Conservation (phyloP, 2,113 vertebrate species). For the Arvicanthis niloticus region DNA sequence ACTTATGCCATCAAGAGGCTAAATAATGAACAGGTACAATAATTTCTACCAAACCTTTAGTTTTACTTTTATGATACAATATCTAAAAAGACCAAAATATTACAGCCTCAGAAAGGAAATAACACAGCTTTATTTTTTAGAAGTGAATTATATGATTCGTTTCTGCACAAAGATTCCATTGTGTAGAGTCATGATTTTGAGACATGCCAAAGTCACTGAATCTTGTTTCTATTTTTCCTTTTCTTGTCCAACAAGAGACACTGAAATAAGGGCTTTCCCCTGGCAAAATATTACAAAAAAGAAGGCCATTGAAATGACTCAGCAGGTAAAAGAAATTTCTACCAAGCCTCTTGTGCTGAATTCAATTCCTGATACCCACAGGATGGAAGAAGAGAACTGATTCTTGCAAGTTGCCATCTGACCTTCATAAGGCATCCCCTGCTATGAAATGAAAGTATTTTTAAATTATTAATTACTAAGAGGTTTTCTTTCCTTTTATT, state of each 20-base stretch:
- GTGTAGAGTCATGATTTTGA: slow-evolving; percentile 64
- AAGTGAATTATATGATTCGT: slow-evolving; percentile 55
- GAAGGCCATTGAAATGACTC: background rate
- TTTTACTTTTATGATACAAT: slow-evolving; percentile 66
- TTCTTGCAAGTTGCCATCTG: background rate
- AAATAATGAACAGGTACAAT: slow-evolving; percentile 61
- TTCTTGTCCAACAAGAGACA: slow-evolving; percentile 30
- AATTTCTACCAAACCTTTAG: slow-evolving; percentile 40
- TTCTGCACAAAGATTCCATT: slow-evolving; percentile 61
- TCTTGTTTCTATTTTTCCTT: slow-evolving; percentile 59
- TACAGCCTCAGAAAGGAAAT: slow-evolving; percentile 63
- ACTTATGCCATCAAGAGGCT: slow-evolving; percentile 33
- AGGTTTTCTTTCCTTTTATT: background rate
- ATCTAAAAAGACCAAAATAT: slow-evolving; percentile 63
- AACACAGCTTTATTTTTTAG: slow-evolving; percentile 45
- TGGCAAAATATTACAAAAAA: background rate
- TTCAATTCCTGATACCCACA: background rate
- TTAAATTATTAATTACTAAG: slow-evolving; percentile 12
- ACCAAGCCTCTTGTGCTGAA: background rate
- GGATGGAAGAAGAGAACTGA: background rate
- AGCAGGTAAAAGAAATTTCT: background rate
- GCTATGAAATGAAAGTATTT: background rate
- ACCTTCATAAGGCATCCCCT: background rate
- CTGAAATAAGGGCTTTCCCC: slow-evolving; percentile 38
- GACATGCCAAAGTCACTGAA: slow-evolving; percentile 7